Evolutionary conservation across 2,797 vertebrate genomes (phyloP), one percentile per base, ranked within the genome.

Genomic region (Periophthalmus magnuspinnatus): DNA sequence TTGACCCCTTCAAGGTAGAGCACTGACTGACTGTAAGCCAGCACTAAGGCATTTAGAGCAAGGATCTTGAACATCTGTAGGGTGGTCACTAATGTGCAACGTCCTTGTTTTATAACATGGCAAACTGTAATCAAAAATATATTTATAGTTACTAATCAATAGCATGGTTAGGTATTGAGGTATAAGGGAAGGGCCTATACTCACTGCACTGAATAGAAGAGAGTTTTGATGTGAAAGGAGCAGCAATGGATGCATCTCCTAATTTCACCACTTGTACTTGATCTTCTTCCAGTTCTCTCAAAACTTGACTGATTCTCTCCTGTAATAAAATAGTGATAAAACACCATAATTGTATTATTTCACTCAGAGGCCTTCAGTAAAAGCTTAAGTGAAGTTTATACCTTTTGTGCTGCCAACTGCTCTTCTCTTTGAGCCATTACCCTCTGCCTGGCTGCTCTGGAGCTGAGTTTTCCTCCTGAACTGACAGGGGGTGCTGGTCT

Each of bases 51-150:
- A 0, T 99, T 99, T 45, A 99, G 93, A 0, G 97, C 97, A 17
- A 99, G 93, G 84, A 99, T 99, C 90, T 99, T 99, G 78, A 99
- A 99, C 97, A 99, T 99, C 78, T 99, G 97, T 54, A 99, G 93
- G 0, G 97, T 99, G 2, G 97, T 99, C 52, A 99, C 97, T 59
- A 99, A 81, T 0, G 97, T 99, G 88, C 97, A 99, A 0, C 97
- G 96, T 0, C 97, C 97, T 86, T 99, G 97, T 88, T 99, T 99
- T 90, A 99, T 97, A 74, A 99, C 97, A 47, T 99, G 97, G 84
- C 97, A 99, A 78, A 99, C 97, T 99, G 77, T 0, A 34, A 68
- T 62, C 14, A 61, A 61, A 76, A n/a, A 69, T 13, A 55, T 9
- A 54, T 75, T 70, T 74, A 76, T 47, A 41, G 14, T 5, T 34